phyloP scores from a whole-genome alignment of 2,113 vertebrate genomes.

The Pionites leucogaster region DNA sequence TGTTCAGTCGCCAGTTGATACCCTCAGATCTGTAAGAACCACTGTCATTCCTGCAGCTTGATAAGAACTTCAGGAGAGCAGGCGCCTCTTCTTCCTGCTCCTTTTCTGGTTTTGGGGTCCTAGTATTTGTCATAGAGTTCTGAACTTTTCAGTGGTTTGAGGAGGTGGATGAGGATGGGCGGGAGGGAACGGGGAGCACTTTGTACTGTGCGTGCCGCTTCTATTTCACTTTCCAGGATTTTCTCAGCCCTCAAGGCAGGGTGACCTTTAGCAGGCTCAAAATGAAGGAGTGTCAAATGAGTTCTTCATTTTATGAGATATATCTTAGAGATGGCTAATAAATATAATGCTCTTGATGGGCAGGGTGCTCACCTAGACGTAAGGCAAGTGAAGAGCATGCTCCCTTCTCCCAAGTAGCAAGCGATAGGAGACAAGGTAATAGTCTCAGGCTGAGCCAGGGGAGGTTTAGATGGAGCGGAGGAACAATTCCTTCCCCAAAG shows the following conservation, averaged over 20 bases:
- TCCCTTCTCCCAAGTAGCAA: background rate
- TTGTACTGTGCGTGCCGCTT: background rate
- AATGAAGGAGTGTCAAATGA: background rate
- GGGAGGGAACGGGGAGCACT: background rate
- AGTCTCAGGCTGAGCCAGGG: background rate
- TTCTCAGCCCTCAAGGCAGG: background rate
- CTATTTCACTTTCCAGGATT: background rate
- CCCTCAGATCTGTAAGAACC: background rate
- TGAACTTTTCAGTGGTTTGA: background rate
- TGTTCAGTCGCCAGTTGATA: background rate
- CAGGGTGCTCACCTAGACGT: background rate
- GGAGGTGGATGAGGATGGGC: background rate
- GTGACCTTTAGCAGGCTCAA: slow-evolving; percentile 11
- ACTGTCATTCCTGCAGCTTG: background rate
- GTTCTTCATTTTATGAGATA: background rate
- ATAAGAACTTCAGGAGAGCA: background rate
- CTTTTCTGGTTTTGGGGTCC: background rate
- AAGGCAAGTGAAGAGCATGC: background rate
- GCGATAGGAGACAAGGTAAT: background rate
- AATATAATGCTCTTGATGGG: background rate
- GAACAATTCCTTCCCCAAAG: background rate
- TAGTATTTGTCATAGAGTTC: background rate
- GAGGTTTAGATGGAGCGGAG: background rate
- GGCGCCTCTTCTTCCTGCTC: background rate
- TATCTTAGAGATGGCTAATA: background rate